These are phyloP conservation scores for Saccostrea cuccullata DNA, from an alignment of 1,140 invertebrate species.

Conservation along the genomic window DNA sequence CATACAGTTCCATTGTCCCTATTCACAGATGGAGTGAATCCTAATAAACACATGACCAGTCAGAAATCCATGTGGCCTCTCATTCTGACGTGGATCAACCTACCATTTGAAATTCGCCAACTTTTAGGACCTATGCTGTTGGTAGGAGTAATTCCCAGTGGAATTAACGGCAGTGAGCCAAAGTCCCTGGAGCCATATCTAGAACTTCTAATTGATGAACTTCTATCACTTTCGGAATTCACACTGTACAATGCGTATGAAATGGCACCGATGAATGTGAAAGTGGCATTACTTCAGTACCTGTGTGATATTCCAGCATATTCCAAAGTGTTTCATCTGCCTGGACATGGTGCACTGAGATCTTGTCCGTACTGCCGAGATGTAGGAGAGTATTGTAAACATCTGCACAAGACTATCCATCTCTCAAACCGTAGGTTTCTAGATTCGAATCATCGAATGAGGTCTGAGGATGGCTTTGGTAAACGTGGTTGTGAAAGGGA, in stretches of 20 bases:
- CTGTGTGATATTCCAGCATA: slow-evolving; percentile 32
- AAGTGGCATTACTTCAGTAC: slow-evolving; percentile 16
- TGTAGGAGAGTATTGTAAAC: slow-evolving; percentile 14
- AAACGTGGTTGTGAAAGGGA: not conserved
- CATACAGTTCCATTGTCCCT: slow-evolving; percentile 16
- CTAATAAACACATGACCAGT: slow-evolving; percentile 16
- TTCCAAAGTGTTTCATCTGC: slow-evolving; percentile 26
- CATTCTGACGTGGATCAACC: slow-evolving; percentile 33
- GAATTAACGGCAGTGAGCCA: slow-evolving; percentile 2
- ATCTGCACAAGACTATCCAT: slow-evolving; percentile 38
- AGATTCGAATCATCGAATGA: not conserved
- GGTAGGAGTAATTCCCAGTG: slow-evolving; percentile 32
- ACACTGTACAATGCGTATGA: not conserved
- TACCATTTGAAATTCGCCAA: slow-evolving; percentile 17
- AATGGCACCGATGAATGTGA: not conserved
- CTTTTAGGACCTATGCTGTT: slow-evolving; percentile 30
- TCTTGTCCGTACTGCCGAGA: slow-evolving; percentile 26
- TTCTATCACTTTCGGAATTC: slow-evolving; percentile 6
- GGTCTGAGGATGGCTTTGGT: not conserved
- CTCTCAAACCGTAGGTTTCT: slow-evolving; percentile 25
- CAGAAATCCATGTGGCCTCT: slow-evolving; percentile 39
- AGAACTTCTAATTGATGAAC: slow-evolving; percentile 20
- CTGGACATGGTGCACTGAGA: slow-evolving; percentile 18
- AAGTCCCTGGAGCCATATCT: slow-evolving; percentile 34
- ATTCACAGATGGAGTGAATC: slow-evolving; percentile 34